Evolutionary conservation across 2,797 vertebrate genomes (phyloP).

Genomic region (Onychomys arenicola): DNA sequence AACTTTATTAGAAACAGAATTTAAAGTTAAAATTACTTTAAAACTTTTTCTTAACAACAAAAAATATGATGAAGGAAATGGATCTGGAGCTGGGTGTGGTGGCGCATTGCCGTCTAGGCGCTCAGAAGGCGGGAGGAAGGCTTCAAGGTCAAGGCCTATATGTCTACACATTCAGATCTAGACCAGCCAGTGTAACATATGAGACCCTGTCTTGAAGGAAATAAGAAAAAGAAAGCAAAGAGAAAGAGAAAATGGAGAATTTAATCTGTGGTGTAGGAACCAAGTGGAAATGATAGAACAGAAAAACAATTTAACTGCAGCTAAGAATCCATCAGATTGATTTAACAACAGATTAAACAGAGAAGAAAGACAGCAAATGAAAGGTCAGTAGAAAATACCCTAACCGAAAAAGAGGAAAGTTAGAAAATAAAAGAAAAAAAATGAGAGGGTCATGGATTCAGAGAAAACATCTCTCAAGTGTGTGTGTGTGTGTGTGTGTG

Average conservation of each 20-base stretch:
- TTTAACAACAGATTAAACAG: background rate
- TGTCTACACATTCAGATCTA: background rate
- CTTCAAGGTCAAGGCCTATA: background rate
- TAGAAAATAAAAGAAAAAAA: background rate
- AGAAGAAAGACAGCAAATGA: background rate
- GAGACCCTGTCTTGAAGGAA: background rate
- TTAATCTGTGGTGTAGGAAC: background rate
- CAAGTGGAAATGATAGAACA: background rate
- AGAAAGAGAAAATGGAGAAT: background rate
- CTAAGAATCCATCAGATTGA: background rate
- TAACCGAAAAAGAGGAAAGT: background rate
- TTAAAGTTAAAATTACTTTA: background rate
- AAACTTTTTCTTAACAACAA: background rate
- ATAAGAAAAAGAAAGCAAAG: background rate
- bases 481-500: background rate
- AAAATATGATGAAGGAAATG: background rate
- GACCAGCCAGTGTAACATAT: background rate
- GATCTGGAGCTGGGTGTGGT: background rate
- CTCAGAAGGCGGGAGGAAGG: background rate
- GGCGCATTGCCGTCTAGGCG: background rate
- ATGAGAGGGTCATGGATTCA: background rate
- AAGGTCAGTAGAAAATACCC: background rate
- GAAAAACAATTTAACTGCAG: background rate
- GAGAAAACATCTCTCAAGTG: background rate
- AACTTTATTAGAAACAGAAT: background rate